Evolutionary conservation across 2,888 invertebrate genomes (phyloP).

Genomic region (Taenaris catops): DNA sequence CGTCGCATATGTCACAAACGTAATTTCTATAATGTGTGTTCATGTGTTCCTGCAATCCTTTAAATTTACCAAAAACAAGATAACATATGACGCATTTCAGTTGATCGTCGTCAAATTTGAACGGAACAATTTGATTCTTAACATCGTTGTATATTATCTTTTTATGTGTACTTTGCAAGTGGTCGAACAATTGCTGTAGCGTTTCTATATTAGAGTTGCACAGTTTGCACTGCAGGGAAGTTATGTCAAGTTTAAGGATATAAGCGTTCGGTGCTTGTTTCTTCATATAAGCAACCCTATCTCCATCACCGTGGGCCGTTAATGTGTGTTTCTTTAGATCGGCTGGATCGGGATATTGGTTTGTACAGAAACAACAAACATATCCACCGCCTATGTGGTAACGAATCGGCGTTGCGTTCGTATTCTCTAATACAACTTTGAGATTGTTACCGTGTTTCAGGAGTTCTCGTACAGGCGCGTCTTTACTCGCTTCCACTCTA

Average conservation of each 20-base stretch:
- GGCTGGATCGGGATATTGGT: slow-evolving; percentile 28
- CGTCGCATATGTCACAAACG: slow-evolving; percentile 38
- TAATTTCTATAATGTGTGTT: slow-evolving; percentile 43
- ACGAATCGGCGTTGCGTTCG: slow-evolving; percentile 37
- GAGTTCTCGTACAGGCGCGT: slow-evolving; percentile 3
- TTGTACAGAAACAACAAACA: slow-evolving; percentile 27
- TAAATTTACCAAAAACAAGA: slow-evolving; percentile 31
- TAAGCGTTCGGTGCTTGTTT: slow-evolving; percentile 17
- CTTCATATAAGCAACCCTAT: slow-evolving; percentile 8
- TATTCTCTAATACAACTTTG: slow-evolving; percentile 7
- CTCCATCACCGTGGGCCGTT: slow-evolving; percentile 7
- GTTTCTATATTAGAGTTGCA: slow-evolving; percentile 36
- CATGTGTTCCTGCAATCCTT: slow-evolving; percentile 40
- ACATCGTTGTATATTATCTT: slow-evolving; percentile 46
- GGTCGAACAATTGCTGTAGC: slow-evolving; percentile 43
- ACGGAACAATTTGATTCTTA: slow-evolving; percentile 49
- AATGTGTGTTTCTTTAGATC: slow-evolving; percentile 30
- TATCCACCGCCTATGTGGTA: slow-evolving; percentile 27
- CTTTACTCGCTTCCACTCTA: slow-evolving; percentile 1
- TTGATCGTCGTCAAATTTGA: slow-evolving; percentile 31
- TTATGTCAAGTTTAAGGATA: slow-evolving; percentile 49
- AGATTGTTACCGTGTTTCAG: slow-evolving; percentile 9
- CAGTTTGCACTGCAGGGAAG: slow-evolving; percentile 40
- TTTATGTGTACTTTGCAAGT: slow-evolving; percentile 41
- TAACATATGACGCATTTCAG: slow-evolving; percentile 38